Evolutionary conservation across 2,113 vertebrate species (phyloP).

Genomic region (Mustelus asterias): DNA sequence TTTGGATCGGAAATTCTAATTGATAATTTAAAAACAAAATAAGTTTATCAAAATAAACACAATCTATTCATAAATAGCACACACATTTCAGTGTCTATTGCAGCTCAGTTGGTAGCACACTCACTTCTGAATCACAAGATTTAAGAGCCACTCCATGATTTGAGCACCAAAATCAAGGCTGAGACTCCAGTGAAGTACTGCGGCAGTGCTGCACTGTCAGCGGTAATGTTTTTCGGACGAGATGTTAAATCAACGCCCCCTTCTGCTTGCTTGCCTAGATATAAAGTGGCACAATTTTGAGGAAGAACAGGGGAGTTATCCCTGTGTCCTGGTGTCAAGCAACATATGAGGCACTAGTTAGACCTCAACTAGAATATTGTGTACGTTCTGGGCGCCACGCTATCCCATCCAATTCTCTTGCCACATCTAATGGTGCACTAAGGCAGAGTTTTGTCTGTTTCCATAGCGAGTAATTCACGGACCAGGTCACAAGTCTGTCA

Average conservation of each 20-base stretch:
- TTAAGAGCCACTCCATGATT: neutral
- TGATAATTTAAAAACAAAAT: neutral
- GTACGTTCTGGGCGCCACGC: no score
- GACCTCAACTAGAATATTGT: no score
- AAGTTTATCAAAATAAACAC: neutral
- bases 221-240: neutral
- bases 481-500: no score
- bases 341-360: no score
- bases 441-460: no score
- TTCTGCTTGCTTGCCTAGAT: neutral
- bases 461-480: no score
- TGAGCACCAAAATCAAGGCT: neutral
- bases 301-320: neutral
- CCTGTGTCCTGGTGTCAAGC: neutral
- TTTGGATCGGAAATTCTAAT: neutral
- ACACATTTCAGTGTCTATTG: neutral
- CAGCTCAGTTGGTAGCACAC: neutral
- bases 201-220: neutral
- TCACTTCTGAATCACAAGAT: neutral
- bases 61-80: neutral
- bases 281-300: neutral
- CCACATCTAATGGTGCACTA: no score
- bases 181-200: neutral
- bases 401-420: no score
- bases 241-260: neutral